Conservation (phyloP, 92 coral and sea anemone genomes). For the Epizoanthus scotinus region DNA sequence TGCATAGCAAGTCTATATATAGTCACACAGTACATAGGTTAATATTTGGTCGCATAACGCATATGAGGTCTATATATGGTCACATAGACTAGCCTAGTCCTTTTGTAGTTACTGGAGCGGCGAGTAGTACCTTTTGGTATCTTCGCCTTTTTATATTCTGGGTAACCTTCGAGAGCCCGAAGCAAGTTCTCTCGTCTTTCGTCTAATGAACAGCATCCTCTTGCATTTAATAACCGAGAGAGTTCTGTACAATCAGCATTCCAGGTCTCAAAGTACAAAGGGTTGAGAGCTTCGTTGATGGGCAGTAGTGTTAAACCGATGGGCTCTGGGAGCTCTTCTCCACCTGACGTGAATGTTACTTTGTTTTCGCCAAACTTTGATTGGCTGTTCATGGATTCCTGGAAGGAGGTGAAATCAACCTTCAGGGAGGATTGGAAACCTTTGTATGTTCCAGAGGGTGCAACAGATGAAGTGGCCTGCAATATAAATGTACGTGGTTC, state of each 20-base stretch:
- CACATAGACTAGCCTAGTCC: too few species aligned
- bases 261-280: not conserved
- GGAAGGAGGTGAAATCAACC: slow-evolving; percentile 35
- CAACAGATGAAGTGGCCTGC: slow-evolving; percentile 27
- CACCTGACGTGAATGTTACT: slow-evolving; percentile 39
- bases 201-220: slow-evolving; percentile 3
- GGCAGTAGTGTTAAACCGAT: slow-evolving; percentile 40
- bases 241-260: not conserved
- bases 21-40: too few species aligned
- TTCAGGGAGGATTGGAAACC: slow-evolving; percentile 43
- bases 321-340: slow-evolving; percentile 45
- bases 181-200: slow-evolving; percentile 5
- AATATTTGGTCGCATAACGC: too few species aligned
- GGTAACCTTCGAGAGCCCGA: slow-evolving; percentile 16
- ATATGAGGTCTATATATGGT: too few species aligned
- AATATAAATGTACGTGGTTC: not conserved
- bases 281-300: slow-evolving; percentile 32
- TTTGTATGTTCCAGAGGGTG: slow-evolving; percentile 27
- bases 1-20: too few species aligned
- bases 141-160: slow-evolving; percentile 14
- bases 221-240: not conserved
- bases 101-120: not conserved
- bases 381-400: slow-evolving; percentile 31
- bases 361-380: slow-evolving; percentile 43
- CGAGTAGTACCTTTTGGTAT: slow-evolving; percentile 1